These are phyloP conservation scores for Drosophila serrata DNA, from an alignment of 1,140 invertebrate species.

Conservation along the genomic window DNA sequence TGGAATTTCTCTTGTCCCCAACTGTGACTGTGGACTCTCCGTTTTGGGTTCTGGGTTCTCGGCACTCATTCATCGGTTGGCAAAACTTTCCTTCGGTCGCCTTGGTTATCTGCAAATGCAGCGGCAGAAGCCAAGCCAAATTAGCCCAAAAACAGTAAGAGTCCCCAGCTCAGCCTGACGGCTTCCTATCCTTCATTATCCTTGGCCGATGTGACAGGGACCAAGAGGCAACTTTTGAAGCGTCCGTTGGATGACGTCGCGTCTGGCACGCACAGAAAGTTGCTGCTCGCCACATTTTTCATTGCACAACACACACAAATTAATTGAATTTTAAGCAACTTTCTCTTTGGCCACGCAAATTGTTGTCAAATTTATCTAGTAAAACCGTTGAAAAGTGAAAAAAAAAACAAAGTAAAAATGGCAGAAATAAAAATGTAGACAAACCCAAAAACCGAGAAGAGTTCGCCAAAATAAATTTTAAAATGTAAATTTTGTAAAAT, in stretches of 20 bases:
- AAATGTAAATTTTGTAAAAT: neutral
- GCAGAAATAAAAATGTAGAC: neutral
- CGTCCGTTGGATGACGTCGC: conserved; percentile 23
- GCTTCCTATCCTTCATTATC: conserved; percentile 6
- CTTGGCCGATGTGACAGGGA: conserved; percentile 22
- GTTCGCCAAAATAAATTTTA: neutral
- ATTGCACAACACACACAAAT: conserved; percentile 74
- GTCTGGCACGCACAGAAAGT: conserved; percentile 69
- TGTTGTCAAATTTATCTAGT: conserved; percentile 70
- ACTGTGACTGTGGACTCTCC: neutral
- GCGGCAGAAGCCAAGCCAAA: conserved; percentile 58
- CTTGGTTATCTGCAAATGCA: conserved; percentile 64
- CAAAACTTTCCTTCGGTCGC: conserved; percentile 62
- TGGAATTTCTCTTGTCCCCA: conserved; percentile 38
- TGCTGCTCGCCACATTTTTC: conserved; percentile 62
- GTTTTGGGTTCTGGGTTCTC: conserved; percentile 2
- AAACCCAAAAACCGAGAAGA: neutral
- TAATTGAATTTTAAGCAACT: conserved; percentile 81
- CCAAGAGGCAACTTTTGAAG: conserved; percentile 37
- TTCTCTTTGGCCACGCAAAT: conserved; percentile 56
- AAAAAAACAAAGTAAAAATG: conserved; percentile 15
- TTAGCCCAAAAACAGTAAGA: conserved; percentile 63
- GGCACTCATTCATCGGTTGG: conserved; percentile 9
- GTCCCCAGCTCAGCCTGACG: neutral
- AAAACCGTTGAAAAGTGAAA: conserved; percentile 18